Evolutionary conservation across 2,888 invertebrate species (phyloP).

Genomic region (Luperina testacea): DNA sequence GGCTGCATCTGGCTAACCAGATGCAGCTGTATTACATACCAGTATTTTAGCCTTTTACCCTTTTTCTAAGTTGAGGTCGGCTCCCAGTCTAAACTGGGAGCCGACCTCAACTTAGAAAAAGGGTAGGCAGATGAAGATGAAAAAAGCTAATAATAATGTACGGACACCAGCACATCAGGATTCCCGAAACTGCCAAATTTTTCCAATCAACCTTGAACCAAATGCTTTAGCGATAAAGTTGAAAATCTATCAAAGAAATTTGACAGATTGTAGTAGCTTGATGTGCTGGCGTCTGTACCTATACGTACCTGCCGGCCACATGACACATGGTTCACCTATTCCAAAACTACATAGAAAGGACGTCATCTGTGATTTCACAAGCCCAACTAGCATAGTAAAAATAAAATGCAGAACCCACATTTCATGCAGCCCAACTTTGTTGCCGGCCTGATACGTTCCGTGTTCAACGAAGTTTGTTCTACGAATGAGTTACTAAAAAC

Average conservation of each 20-base stretch:
- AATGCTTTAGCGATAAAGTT: too few species aligned
- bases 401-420: conserved; percentile 39
- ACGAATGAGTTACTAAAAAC: conserved; percentile 60
- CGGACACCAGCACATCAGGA: too few species aligned
- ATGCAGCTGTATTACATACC: too few species aligned
- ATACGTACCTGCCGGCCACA: background rate
- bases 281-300: too few species aligned
- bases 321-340: background rate
- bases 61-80: too few species aligned
- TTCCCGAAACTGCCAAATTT: too few species aligned
- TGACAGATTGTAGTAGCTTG: too few species aligned
- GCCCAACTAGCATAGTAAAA: conserved; percentile 37
- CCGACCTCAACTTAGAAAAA: background rate
- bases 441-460: conserved; percentile 43
- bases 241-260: too few species aligned
- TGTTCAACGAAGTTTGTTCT: conserved; percentile 58
- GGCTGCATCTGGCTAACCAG: too few species aligned
- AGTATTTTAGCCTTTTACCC: too few species aligned
- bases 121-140: background rate
- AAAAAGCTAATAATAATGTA: background rate
- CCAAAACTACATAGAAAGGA: conserved; percentile 4
- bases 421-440: conserved; percentile 59
- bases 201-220: too few species aligned
- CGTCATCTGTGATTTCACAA: conserved; percentile 32
- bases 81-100: too few species aligned